These are phyloP conservation scores for Vidua macroura DNA, from an alignment of 2,113 vertebrate species.

Conservation along the genomic window DNA sequence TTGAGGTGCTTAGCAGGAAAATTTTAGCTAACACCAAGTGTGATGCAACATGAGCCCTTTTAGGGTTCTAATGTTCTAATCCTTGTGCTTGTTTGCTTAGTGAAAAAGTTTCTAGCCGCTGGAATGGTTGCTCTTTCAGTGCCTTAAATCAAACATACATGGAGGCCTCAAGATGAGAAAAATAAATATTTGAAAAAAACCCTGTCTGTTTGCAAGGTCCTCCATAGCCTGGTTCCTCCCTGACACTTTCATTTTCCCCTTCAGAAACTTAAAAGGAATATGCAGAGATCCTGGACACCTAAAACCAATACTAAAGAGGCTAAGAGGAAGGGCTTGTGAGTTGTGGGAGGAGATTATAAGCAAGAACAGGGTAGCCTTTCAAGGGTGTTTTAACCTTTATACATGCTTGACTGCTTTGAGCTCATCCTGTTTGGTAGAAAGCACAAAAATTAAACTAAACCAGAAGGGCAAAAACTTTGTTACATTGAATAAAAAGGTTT, in stretches of 20 bases:
- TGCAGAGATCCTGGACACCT: not conserved
- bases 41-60: not conserved
- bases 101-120: slow-evolving; percentile 49
- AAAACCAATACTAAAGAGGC: not conserved
- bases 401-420: not conserved
- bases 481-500: not conserved
- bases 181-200: slow-evolving; percentile 65
- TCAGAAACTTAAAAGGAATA: slow-evolving; percentile 31
- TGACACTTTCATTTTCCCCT: slow-evolving; percentile 55
- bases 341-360: not conserved
- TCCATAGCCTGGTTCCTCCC: not conserved
- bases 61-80: slow-evolving; percentile 12
- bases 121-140: slow-evolving; percentile 60
- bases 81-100: slow-evolving; percentile 49
- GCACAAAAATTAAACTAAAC: not conserved
- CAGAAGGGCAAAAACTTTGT: not conserved
- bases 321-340: not conserved
- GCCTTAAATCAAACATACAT: slow-evolving; percentile 66
- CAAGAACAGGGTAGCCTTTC: not conserved
- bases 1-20: not conserved
- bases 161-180: slow-evolving; percentile 69
- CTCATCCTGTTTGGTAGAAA: not conserved
- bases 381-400: not conserved
- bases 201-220: slow-evolving; percentile 22
- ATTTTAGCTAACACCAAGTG: not conserved